These are phyloP conservation scores for Mnemiopsis leidyi DNA, from an alignment of 37 sponge, comb jelly and placozoan species.

Conservation along the genomic window DNA sequence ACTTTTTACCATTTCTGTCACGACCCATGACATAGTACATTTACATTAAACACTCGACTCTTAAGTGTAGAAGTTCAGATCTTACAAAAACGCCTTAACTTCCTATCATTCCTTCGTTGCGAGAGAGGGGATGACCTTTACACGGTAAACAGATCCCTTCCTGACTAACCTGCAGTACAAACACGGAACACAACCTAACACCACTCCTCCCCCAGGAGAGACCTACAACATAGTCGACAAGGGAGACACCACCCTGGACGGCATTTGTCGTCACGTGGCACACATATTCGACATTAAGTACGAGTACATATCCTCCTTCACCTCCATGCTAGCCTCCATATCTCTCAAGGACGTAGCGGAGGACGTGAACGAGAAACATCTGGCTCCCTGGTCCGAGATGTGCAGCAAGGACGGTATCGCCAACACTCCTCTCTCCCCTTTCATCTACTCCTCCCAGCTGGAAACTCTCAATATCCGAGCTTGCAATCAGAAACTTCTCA, in stretches of 20 bases:
- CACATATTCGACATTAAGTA: slow-evolving; percentile 78
- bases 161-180: no score
- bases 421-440: slow-evolving; percentile 94
- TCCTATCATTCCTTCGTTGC: no score
- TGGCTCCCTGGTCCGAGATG: slow-evolving; percentile 90
- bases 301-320: slow-evolving; percentile 84
- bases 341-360: slow-evolving; percentile 21
- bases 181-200: no score
- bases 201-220: slow-evolving; percentile 65
- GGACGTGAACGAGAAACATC: slow-evolving; percentile 91
- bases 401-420: slow-evolving; percentile 73
- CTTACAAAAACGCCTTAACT: no score
- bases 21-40: no score
- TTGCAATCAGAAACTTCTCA: not conserved
- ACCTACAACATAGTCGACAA: slow-evolving; percentile 93
- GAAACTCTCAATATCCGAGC: slow-evolving; percentile 58
- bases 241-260: slow-evolving; percentile 71
- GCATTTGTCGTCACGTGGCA: slow-evolving; percentile 67
- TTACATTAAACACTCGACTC: no score
- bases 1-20: no score
- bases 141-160: no score
- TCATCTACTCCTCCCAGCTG: slow-evolving; percentile 71
- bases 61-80: no score
- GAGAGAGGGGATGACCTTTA: no score
- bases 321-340: slow-evolving; percentile 80